These are phyloP conservation scores for Pangasianodon gigas DNA, from an alignment of 2,113 vertebrate species.

Conservation along the genomic window DNA sequence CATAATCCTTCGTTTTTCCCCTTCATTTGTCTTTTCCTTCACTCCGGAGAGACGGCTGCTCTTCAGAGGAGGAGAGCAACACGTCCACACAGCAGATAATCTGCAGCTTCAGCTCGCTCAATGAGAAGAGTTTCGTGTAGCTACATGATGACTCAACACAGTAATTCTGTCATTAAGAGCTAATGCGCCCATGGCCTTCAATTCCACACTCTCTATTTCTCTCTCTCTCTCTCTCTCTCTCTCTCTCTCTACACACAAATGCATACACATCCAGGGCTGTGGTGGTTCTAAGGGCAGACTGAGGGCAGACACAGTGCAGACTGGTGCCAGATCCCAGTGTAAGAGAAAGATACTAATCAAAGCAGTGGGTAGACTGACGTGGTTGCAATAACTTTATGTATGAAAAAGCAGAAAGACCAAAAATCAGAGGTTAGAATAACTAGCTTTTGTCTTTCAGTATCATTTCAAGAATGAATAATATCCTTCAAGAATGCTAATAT, in stretches of 20 bases:
- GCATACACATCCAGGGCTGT: constrained; percentile 66
- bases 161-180: constrained; percentile 80
- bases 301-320: constrained; percentile 66
- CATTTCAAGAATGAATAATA: background rate
- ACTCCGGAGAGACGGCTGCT: constrained; percentile 65
- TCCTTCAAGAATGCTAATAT: background rate
- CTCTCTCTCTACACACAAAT: constrained; percentile 2
- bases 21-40: constrained; percentile 22
- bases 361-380: background rate
- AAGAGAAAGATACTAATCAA: constrained; percentile 1
- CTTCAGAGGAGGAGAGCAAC: constrained; percentile 67
- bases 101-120: constrained; percentile 68
- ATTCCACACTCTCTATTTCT: constrained; percentile 43
- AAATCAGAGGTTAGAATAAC: background rate
- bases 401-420: background rate
- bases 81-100: constrained; percentile 71
- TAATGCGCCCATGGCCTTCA: constrained; percentile 74
- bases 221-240: constrained; percentile 52
- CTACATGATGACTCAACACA: constrained; percentile 77
- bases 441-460: background rate
- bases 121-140: constrained; percentile 70
- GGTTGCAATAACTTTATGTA: background rate
- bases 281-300: constrained; percentile 61
- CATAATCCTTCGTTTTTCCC: constrained; percentile 13
- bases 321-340: constrained; percentile 67